Evolutionary conservation across 2,113 vertebrate genomes (phyloP).

Genomic region (Coptodon rendalli): DNA sequence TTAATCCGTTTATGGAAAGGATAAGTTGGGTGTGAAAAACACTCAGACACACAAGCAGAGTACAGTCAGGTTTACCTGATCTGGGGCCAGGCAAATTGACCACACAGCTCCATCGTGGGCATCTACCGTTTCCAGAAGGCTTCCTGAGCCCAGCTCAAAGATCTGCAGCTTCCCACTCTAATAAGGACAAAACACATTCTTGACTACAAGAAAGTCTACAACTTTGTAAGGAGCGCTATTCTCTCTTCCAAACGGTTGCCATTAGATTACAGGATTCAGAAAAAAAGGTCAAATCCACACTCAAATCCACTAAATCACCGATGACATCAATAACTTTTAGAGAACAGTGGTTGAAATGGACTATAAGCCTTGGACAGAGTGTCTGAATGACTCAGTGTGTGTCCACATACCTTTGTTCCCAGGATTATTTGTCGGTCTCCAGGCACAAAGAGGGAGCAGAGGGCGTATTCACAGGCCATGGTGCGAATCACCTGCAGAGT

Average conservation of each 20-base stretch:
- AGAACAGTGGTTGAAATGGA: neutral
- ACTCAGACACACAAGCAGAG: neutral
- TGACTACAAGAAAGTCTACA: neutral
- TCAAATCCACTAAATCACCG: neutral
- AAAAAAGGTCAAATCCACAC: neutral
- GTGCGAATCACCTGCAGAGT: conserved; percentile 95
- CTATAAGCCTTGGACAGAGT: neutral
- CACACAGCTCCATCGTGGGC: conserved; percentile 85
- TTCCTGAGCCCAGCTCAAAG: conserved; percentile 89
- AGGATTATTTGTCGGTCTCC: conserved; percentile 91
- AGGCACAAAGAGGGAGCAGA: conserved; percentile 91
- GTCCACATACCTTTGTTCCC: conserved; percentile 84
- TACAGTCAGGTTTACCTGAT: conserved; percentile 79
- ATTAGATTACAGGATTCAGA: neutral
- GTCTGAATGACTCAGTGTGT: neutral
- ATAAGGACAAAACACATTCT: neutral
- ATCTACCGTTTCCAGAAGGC: conserved; percentile 76
- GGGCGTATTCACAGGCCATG: conserved; percentile 88
- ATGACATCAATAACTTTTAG: neutral
- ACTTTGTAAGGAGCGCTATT: neutral
- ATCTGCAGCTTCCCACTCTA: conserved; percentile 92
- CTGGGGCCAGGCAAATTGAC: conserved; percentile 88
- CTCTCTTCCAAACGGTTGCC: neutral
- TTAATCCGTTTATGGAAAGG: fast-evolving
- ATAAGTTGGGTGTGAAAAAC: neutral